Percentiles rank a stretch among this genome's conserved stretches.
Evolutionary conservation across 2,888 invertebrate genomes (phyloP).

Genomic region (Operophtera brumata): DNA sequence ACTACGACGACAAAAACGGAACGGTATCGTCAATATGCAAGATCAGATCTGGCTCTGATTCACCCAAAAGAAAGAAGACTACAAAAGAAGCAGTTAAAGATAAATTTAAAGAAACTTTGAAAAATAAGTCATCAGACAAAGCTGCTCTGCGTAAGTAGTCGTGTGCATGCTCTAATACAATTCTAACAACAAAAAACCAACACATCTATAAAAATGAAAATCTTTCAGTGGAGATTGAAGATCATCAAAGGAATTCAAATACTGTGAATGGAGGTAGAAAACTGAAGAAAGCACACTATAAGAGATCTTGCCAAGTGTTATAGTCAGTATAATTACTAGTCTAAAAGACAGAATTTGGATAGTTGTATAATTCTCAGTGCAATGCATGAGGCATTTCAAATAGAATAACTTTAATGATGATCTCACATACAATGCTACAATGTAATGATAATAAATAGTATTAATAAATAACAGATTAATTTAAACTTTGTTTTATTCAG

Average conservation of each 20-base stretch:
- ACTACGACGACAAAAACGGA: constrained; percentile 75
- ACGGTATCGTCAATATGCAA: constrained; percentile 72
- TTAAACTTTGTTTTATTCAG: constrained; percentile 24
- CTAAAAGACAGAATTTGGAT: constrained; percentile 34
- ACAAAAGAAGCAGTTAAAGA: constrained; percentile 52
- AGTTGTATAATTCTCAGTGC: constrained; percentile 35
- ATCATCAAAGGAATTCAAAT: constrained; percentile 56
- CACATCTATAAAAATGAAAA: constrained; percentile 62
- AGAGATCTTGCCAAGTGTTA: constrained; percentile 72
- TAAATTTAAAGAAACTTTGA: constrained; percentile 51
- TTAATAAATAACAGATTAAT: constrained; percentile 34
- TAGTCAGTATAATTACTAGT: constrained; percentile 48
- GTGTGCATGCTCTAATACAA: constrained; percentile 64
- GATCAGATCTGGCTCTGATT: constrained; percentile 53
- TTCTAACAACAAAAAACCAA: constrained; percentile 54
- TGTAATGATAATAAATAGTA: constrained; percentile 31
- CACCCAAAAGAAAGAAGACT: constrained; percentile 53
- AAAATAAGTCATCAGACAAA: constrained; percentile 58
- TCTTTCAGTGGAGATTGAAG: constrained; percentile 74
- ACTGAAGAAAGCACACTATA: constrained; percentile 59
- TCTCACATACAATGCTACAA: constrained; percentile 58
- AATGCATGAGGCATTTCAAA: constrained; percentile 22
- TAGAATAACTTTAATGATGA: constrained; percentile 61
- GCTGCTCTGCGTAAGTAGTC: constrained; percentile 73
- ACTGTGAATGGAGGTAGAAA: constrained; percentile 56